A percentile compares a stretch with the other conserved stretches of the same genome.
Conservation (phyloP, 2,888 invertebrate genomes). For the Drosophila imparisetae region DNA sequence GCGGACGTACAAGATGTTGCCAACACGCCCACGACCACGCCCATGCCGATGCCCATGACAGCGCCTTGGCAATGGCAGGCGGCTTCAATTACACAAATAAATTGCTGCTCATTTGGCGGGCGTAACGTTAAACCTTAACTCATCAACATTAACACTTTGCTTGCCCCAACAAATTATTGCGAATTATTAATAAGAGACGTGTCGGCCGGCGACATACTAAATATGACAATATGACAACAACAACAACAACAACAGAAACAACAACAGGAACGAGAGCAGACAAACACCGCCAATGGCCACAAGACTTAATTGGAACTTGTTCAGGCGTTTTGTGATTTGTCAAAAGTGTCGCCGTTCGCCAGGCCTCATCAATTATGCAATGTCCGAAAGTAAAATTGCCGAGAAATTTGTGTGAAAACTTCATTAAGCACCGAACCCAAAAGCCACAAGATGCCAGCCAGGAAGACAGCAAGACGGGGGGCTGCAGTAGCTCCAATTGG, state of each 20-base stretch:
- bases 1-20: conserved; percentile 23
- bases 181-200: conserved; percentile 52
- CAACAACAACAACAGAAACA: background rate
- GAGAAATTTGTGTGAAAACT: conserved; percentile 65
- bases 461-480: background rate
- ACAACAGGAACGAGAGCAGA: background rate
- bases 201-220: conserved; percentile 14
- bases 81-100: conserved; percentile 53
- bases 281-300: background rate
- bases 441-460: conserved; percentile 10
- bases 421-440: conserved; percentile 54
- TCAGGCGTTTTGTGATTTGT: conserved; percentile 63
- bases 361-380: conserved; percentile 66
- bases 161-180: conserved; percentile 35
- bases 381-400: conserved; percentile 61
- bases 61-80: conserved; percentile 6
- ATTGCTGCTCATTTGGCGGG: conserved; percentile 41
- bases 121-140: conserved; percentile 36
- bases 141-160: conserved; percentile 56
- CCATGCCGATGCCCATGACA: background rate
- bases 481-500: background rate
- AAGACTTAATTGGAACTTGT: conserved; percentile 55
- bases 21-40: background rate
- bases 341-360: conserved; percentile 60
- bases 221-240: conserved; percentile 10